A percentile compares a stretch with the other conserved stretches of the same genome.
Evolutionary conservation across 2,888 invertebrate species (phyloP).

Genomic region (Luperina nickerlii): DNA sequence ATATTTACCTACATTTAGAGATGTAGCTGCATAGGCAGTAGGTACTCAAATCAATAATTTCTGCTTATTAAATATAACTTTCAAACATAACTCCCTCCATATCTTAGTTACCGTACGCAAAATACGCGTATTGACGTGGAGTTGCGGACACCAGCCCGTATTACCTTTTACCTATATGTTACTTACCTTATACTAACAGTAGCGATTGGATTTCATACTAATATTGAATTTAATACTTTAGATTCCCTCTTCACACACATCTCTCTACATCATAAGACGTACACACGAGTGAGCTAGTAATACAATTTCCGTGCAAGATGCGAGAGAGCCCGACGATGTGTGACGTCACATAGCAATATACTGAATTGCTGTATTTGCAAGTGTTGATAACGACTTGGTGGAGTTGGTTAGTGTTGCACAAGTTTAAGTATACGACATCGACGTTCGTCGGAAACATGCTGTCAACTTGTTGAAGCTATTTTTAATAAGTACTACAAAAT

Average conservation of each 20-base stretch:
- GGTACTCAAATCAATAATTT: not conserved
- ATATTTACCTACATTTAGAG: not conserved
- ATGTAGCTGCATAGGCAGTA: not conserved
- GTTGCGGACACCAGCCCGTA: no score
- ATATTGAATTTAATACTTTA: not conserved
- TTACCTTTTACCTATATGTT: no score
- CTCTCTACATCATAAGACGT: not conserved
- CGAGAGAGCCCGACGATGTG: slow-evolving; percentile 1
- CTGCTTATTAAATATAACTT: not conserved
- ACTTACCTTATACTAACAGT: not conserved
- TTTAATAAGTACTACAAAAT: not conserved
- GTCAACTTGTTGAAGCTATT: not conserved
- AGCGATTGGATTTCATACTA: not conserved
- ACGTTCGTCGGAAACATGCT: not conserved
- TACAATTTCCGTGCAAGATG: not conserved
- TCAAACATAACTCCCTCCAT: not conserved
- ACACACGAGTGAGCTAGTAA: not conserved
- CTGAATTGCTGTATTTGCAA: slow-evolving; percentile 10
- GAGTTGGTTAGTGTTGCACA: not conserved
- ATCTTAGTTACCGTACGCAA: no score
- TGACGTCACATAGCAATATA: not conserved
- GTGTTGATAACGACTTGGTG: not conserved
- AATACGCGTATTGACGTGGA: no score
- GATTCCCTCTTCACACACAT: not conserved
- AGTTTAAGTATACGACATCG: not conserved